A percentile compares a stretch with the other conserved stretches of the same genome.
phyloP scores from a whole-genome alignment of 2,888 invertebrate genomes.

The Synergus japonicus region DNA sequence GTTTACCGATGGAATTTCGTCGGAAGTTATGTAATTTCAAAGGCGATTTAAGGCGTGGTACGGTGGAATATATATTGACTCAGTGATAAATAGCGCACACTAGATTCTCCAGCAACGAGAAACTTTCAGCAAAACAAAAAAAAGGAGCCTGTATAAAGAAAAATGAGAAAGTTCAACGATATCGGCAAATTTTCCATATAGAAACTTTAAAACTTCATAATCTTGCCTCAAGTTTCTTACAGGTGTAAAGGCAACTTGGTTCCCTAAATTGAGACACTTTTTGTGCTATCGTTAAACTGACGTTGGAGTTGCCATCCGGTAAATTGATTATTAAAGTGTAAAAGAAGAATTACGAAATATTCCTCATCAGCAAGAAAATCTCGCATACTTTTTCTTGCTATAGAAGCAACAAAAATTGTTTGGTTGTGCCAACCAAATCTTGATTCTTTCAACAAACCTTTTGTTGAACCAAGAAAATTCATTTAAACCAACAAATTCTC shows the following conservation, averaged over 20 bases:
- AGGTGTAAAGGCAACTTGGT: slow-evolving; percentile 39
- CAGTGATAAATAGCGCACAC: slow-evolving; percentile 21
- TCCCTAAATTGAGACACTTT: slow-evolving; percentile 19
- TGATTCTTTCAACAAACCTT: too few species aligned
- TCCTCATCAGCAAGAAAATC: neutral
- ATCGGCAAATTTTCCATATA: slow-evolving; percentile 16
- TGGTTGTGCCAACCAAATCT: too few species aligned
- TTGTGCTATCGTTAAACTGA: neutral
- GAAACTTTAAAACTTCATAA: slow-evolving; percentile 25
- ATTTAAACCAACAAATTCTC: too few species aligned
- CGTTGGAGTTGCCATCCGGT: neutral
- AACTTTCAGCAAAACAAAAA: slow-evolving; percentile 1
- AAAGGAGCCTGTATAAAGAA: neutral
- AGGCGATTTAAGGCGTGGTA: slow-evolving; percentile 30
- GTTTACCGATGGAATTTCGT: slow-evolving; percentile 18
- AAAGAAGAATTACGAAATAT: neutral
- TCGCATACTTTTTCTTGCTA: too few species aligned
- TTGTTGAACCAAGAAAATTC: too few species aligned
- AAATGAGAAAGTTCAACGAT: slow-evolving; percentile 4
- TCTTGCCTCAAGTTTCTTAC: slow-evolving; percentile 29
- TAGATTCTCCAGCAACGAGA: slow-evolving; percentile 3
- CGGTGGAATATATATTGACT: slow-evolving; percentile 18
- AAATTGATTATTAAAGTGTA: slow-evolving; percentile 2
- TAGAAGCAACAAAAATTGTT: too few species aligned
- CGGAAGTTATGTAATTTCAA: slow-evolving; percentile 21